Percentiles rank a stretch among this genome's conserved stretches.
These are phyloP conservation scores for Melanotaenia trifasciata DNA, from an alignment of 2,797 vertebrate genomes.

Conservation along the genomic window DNA sequence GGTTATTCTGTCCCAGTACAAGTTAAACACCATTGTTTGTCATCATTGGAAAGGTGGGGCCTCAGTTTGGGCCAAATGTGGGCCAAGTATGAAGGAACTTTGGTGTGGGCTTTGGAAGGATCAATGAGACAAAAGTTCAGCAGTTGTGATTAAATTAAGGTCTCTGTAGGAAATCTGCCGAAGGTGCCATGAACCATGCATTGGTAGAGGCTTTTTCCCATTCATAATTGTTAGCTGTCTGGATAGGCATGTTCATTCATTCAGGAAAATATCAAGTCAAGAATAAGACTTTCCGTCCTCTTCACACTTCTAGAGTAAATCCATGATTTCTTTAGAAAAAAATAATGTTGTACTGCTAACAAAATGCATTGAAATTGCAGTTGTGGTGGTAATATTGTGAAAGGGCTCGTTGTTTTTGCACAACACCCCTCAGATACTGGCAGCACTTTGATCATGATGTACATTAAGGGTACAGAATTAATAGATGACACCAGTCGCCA, in stretches of 20 bases:
- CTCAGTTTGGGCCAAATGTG: slow-evolving; percentile 30
- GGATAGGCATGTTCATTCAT: slow-evolving; percentile 10
- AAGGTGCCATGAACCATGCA: slow-evolving; percentile 20
- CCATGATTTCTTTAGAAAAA: not conserved
- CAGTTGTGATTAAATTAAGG: slow-evolving; percentile 36
- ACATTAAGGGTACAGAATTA: not conserved
- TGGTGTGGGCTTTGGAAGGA: slow-evolving; percentile 26
- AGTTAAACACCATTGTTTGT: slow-evolving; percentile 41
- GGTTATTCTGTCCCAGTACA: not conserved
- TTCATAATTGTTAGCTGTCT: slow-evolving; percentile 27
- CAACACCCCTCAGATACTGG: not conserved
- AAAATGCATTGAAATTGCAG: not conserved
- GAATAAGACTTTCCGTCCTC: too few species aligned
- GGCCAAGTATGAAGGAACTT: slow-evolving; percentile 24
- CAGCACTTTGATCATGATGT: not conserved
- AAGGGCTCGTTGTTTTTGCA: not conserved
- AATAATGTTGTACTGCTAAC: not conserved
- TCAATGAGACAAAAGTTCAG: slow-evolving; percentile 37
- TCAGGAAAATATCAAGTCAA: slow-evolving; percentile 18
- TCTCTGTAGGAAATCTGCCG: slow-evolving; percentile 41
- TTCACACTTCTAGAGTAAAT: too few species aligned
- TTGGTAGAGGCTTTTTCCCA: slow-evolving; percentile 20
- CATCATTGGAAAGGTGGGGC: slow-evolving; percentile 8
- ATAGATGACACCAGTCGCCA: not conserved
- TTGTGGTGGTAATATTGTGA: not conserved